Evolutionary conservation across 2,113 vertebrate genomes (phyloP).

Genomic region (Cepphus grylle): DNA sequence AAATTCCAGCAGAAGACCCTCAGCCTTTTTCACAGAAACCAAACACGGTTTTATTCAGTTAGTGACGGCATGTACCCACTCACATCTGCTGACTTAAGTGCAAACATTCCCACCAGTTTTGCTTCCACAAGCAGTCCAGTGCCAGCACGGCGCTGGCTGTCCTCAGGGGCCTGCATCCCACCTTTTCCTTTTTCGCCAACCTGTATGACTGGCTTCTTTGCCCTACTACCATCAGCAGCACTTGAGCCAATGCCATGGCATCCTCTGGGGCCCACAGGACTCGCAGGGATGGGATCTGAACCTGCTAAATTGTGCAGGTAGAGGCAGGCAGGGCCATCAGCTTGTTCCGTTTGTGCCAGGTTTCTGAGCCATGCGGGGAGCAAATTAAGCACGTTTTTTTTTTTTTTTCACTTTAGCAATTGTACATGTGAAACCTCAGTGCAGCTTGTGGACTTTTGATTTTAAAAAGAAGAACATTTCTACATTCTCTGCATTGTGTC

Average conservation of each 20-base stretch:
- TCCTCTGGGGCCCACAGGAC: background rate
- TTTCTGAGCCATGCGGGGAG: background rate
- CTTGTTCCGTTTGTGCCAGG: background rate
- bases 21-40: background rate
- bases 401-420: background rate
- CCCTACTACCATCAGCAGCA: background rate
- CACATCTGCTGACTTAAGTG: background rate
- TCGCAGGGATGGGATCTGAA: background rate
- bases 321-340: background rate
- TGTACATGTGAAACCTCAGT: background rate
- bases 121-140: background rate
- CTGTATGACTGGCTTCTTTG: background rate
- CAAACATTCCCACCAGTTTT: background rate
- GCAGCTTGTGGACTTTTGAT: background rate
- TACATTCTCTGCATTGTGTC: background rate
- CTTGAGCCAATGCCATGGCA: background rate
- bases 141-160: fast-evolving
- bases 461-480: background rate
- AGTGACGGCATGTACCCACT: background rate
- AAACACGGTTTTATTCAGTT: background rate
- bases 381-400: background rate
- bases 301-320: background rate
- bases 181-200: background rate
- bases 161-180: background rate
- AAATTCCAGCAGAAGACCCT: background rate